Evolutionary conservation across 2,888 invertebrate genomes (phyloP), one percentile per base, ranked within the genome.

Genomic region (Himalopsyche tibetana): DNA sequence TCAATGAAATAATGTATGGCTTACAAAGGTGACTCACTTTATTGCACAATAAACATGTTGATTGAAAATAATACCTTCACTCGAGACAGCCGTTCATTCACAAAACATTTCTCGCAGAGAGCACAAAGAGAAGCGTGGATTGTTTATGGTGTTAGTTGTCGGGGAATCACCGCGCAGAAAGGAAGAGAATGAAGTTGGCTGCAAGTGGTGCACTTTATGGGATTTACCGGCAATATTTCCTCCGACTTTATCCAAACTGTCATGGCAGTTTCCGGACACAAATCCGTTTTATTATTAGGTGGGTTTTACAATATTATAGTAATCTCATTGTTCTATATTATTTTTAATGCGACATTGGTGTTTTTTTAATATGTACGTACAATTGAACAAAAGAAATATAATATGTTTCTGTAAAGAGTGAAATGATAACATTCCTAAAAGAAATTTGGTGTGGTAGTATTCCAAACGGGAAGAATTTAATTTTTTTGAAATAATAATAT

Each of bases 151-250:
- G 19, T n/a, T 19, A n/a, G 63, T 2, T 63, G 9, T 19, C 63
- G 63, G 63, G 19, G 28, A 63, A 63, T 63, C 63, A 63, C 19
- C 63, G 63, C 63, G 63, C 63, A 28, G 28, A 63, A 63, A 63
- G 63, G 19, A 63, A 63, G 63, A 63, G 28, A 63, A 63, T 63
- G 63, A 19, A 63, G 63, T 63, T 63, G 63, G 63, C 63, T 63
- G 63, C 63, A 63, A 63, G 63, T 63, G 63, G 19, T 63, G 63
- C 63, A 63, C 63, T 63, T 63, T 63, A 63, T 63, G 19, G 63
- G 63, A 19, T 63, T 63, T 63, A 28, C 19, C 63, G 63, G 63
- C 63, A 63, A 63, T 63, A 63, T 63, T 63, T 63, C 19, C 63
- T 28, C 8, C 9, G n/a, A 8, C 63, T 19, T 63, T 63, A 63